These are phyloP conservation scores for Drosophila demipolita DNA, from an alignment of 2,888 invertebrate species.

Conservation along the genomic window DNA sequence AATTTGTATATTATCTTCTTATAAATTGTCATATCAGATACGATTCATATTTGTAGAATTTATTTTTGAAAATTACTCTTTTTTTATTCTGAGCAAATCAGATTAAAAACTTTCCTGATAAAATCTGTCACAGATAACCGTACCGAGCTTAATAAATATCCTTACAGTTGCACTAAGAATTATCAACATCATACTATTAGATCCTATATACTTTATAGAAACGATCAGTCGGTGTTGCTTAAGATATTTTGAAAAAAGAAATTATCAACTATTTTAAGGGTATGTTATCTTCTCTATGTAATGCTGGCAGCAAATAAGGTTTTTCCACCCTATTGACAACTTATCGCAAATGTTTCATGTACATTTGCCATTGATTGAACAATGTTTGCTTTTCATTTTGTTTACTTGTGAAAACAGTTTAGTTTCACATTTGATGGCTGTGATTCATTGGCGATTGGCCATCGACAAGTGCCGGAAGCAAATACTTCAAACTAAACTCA, in stretches of 20 bases:
- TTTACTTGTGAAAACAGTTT: not conserved
- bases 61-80: not conserved
- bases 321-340: not conserved
- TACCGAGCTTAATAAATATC: not conserved
- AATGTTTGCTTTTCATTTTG: slow-evolving; percentile 1
- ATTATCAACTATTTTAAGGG: not conserved
- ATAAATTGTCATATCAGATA: not conserved
- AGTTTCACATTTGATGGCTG: slow-evolving; percentile 1
- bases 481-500: slow-evolving; percentile 46
- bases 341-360: not conserved
- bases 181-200: not conserved
- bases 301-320: not conserved
- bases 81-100: not conserved
- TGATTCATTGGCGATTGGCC: slow-evolving; percentile 38
- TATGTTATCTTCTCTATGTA: not conserved
- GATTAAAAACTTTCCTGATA: not conserved
- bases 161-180: not conserved
- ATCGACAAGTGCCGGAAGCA: slow-evolving; percentile 47
- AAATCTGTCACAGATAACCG: not conserved
- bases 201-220: not conserved
- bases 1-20: not conserved
- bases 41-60: not conserved
- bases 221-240: not conserved
- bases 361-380: too few relatives aligned
- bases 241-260: not conserved